Evolutionary conservation across 2,888 invertebrate genomes (phyloP).

Genomic region (Chrysopilus asiliformis): DNA sequence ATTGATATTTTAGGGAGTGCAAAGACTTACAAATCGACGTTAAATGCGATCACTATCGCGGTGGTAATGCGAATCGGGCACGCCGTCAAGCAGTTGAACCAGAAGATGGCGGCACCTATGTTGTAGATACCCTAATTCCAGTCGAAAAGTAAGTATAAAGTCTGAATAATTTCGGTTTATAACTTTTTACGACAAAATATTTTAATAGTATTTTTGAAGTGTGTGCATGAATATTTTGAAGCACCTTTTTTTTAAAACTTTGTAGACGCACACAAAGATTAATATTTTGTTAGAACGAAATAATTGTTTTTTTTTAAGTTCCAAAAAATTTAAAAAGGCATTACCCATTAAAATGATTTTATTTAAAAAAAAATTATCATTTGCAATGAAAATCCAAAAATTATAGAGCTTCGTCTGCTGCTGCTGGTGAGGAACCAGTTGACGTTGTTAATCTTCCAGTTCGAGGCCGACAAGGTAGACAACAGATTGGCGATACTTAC

Average conservation of each 20-base stretch:
- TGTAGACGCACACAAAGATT: conserved; percentile 4
- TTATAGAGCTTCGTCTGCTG: conserved; percentile 25
- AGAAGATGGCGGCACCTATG: conserved; percentile 67
- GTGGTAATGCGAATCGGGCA: conserved; percentile 42
- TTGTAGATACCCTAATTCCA: conserved; percentile 66
- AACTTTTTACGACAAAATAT: too few relatives aligned
- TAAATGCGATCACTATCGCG: conserved; percentile 69
- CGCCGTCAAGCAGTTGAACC: conserved; percentile 45
- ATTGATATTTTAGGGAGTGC: conserved; percentile 68
- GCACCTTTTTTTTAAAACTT: conserved; percentile 6
- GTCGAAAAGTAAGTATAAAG: conserved; percentile 66
- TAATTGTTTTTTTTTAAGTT: conserved; percentile 1
- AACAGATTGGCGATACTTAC: conserved; percentile 75
- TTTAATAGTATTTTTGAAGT: too few relatives aligned
- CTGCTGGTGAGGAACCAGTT: conserved; percentile 20
- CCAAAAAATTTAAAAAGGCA: neutral
- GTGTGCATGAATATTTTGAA: conserved; percentile 2
- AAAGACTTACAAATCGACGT: conserved; percentile 83
- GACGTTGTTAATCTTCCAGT: conserved; percentile 7
- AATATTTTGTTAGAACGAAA: conserved; percentile 1
- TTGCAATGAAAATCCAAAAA: conserved; percentile 13
- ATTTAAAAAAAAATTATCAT: conserved; percentile 4
- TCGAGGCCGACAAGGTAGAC: conserved; percentile 59
- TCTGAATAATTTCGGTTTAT: neutral
- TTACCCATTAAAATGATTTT: neutral